Conservation (phyloP, 2,113 vertebrate genomes). For the Ceyx cyanopectus region DNA sequence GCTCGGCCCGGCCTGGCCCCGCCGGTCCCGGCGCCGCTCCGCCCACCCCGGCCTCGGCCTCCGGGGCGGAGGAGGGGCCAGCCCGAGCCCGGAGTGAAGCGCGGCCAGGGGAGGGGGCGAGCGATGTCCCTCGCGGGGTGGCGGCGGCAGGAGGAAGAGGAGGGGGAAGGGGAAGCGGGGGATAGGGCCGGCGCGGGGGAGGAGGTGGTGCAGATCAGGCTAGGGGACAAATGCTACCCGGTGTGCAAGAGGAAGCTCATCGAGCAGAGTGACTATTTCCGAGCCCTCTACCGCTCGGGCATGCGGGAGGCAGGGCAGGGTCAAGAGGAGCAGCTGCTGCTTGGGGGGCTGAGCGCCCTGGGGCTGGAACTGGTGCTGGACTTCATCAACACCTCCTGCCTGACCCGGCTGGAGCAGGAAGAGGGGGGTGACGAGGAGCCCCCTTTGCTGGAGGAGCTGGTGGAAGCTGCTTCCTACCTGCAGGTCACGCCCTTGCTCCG, state of each 20-base stretch:
- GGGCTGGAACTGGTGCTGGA: conserved; percentile 92
- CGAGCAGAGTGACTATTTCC: conserved; percentile 96
- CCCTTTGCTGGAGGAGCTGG: conserved; percentile 85
- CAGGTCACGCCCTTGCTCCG: conserved; percentile 92
- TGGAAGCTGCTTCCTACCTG: conserved; percentile 92
- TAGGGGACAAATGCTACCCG: conserved; percentile 88
- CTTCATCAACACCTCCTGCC: conserved; percentile 87
- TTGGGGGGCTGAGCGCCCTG: conserved; percentile 88
- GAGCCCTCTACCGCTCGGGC: conserved; percentile 93
- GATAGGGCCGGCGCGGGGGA: conserved; percentile 62
- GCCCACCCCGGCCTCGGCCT: background rate
- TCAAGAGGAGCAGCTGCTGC: conserved; percentile 88
- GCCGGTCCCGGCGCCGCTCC: background rate
- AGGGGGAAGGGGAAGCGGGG: background rate
- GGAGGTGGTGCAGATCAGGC: conserved; percentile 86
- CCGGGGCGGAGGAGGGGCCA: background rate
- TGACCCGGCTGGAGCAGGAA: conserved; percentile 46
- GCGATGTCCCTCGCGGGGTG: conserved; percentile 1
- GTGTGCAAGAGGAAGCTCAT: conserved; percentile 92
- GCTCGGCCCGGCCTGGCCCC: background rate
- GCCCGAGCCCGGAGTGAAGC: background rate
- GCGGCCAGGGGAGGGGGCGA: background rate
- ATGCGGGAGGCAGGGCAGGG: conserved; percentile 88
- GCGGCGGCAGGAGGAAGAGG: background rate
- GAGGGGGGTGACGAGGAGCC: conserved; percentile 61